A percentile compares a stretch with the other conserved stretches of the same genome.
These are phyloP conservation scores for Allophyes oxyacanthae DNA, from an alignment of 2,888 invertebrate species.

Conservation along the genomic window DNA sequence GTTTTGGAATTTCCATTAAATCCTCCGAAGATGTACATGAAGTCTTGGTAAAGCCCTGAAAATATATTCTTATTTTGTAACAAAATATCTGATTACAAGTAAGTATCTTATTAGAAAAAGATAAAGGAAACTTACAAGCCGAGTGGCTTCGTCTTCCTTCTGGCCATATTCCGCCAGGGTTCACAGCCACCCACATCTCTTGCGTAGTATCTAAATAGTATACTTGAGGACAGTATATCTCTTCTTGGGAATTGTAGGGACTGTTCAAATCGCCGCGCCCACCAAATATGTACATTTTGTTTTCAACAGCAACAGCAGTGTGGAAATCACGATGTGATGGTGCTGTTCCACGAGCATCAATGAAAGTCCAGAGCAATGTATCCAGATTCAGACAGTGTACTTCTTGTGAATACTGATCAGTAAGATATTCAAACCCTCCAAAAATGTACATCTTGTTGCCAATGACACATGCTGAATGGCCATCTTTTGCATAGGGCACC, in stretches of 20 bases:
- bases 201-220: conserved; percentile 93
- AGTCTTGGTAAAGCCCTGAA: conserved; percentile 93
- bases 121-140: conserved; percentile 95
- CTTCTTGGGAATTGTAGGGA: conserved; percentile 88
- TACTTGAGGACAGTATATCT: conserved; percentile 94
- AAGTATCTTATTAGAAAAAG: too few species aligned
- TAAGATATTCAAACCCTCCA: conserved; percentile 96
- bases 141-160: conserved; percentile 96
- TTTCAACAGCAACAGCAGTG: conserved; percentile 93
- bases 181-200: conserved; percentile 91
- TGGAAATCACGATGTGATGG: conserved; percentile 96
- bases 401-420: conserved; percentile 94
- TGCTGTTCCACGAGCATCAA: conserved; percentile 90
- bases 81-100: background rate
- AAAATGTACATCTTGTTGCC: conserved; percentile 95
- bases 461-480: conserved; percentile 96
- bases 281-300: conserved; percentile 96
- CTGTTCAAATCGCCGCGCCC: conserved; percentile 93
- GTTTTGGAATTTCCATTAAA: conserved; percentile 93
- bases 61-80: conserved; percentile 52
- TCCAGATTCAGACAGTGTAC: conserved; percentile 93
- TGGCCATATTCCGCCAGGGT: conserved; percentile 91
- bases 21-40: conserved; percentile 97
- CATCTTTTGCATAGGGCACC: conserved; percentile 95
- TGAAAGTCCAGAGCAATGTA: conserved; percentile 92